Base-by-base conservation (phyloP, 2,113 vertebrate genomes). In the Corynorhinus townsendii region DNA sequence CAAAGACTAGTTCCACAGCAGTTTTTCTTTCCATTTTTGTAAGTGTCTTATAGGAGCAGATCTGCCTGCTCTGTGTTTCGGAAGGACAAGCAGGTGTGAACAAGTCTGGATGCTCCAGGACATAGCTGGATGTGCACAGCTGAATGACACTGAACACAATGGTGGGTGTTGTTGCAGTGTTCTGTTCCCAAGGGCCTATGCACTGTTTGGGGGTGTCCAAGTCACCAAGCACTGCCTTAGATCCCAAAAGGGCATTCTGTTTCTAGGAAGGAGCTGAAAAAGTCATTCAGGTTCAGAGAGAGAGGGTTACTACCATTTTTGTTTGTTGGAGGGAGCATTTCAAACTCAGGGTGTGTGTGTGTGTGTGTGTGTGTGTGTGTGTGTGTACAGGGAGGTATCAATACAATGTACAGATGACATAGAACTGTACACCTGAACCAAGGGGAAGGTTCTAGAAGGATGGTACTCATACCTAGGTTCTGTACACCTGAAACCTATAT, bases 261-360 rank as follows among this genome's bases (percentile, higher is more conserved):
- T 45, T 81, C 49, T 35, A 85, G 52, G 30, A 85, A 93, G 72
- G 64, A 76, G 30, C 16, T 90, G 85, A 40, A 64, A 43, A 49
- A 24, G 43, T n/a, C 8, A 17, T 24, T 28, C 35, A 80, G 6
- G 43, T 66, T 33, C 10, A 62, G 35, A 64, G 16, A 35, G 40
- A 81, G 43, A 84, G 5, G 9, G 14, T 40, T 20, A 9, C 43
- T 77, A 1, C 71, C 71, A 24, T 26, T 43, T 79, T 72, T 76
- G 38, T n/a, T 68, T 75, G 15, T 11, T 43, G 11, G 47, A 68
- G 12, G 22, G 35, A 11, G 2, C 19, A 26, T 40, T 73, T 76
- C 73, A 26, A 62, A n/a, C 4, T 14, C 2, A 2, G 30, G 45
- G 40, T 52, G 79, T 40, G 52, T 56, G 20, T 35, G 20, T 22